These are phyloP conservation scores for Tolmerus cingulatus DNA, from an alignment of 2,888 invertebrate species.

Conservation along the genomic window DNA sequence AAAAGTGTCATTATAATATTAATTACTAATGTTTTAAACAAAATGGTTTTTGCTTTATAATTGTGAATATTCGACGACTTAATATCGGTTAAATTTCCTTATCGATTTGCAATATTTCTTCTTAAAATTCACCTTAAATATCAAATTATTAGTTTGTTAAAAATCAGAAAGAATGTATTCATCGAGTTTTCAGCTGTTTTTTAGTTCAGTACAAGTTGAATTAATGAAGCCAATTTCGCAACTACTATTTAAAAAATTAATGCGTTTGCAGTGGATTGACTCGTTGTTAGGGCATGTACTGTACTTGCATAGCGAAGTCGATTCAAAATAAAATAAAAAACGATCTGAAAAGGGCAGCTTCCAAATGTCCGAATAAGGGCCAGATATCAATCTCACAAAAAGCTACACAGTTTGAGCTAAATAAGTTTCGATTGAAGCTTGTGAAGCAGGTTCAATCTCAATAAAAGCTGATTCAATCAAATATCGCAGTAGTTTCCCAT, in stretches of 20 bases:
- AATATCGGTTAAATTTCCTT: no score
- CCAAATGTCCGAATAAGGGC: neutral
- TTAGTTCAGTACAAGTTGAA: neutral
- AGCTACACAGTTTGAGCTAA: neutral
- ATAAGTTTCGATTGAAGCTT: neutral
- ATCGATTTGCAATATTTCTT: no score
- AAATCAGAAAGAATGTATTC: neutral
- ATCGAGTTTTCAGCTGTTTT: neutral
- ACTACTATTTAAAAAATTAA: neutral
- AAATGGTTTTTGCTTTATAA: no score
- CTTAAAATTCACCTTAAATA: no score
- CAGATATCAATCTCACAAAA: slow-evolving; percentile 8
- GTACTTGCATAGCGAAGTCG: neutral
- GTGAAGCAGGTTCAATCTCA: slow-evolving; percentile 15
- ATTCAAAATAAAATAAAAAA: neutral
- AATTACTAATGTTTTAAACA: no score
- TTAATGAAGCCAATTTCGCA: neutral
- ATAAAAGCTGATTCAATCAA: slow-evolving; percentile 36
- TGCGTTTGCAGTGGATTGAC: neutral
- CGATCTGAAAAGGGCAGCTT: neutral
- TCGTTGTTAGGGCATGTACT: neutral
- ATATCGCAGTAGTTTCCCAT: slow-evolving; percentile 21
- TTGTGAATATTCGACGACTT: no score
- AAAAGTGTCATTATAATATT: no score
- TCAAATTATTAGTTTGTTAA: neutral